A percentile compares a stretch with the other conserved stretches of the same genome.
Evolutionary conservation across 2,113 vertebrate species (phyloP).

Genomic region (Cricetomys ansorgei): DNA sequence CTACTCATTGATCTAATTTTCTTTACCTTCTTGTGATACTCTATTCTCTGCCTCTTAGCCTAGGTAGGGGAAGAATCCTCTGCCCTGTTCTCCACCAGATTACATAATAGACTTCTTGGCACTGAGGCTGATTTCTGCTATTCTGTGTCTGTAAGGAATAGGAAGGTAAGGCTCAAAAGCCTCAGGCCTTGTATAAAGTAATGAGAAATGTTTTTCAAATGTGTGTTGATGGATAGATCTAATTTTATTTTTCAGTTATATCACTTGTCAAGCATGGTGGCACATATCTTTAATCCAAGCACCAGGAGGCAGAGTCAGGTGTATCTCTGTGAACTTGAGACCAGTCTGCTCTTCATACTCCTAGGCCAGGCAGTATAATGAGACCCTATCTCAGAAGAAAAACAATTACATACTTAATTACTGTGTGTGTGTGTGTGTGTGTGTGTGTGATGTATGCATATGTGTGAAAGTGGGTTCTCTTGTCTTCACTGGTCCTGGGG

Average conservation of each 20-base stretch:
- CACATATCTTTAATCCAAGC: background rate
- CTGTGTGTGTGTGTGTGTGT: background rate
- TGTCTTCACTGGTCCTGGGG: background rate
- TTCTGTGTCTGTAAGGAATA: background rate
- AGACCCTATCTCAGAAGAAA: background rate
- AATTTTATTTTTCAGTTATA: background rate
- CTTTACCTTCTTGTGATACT: background rate
- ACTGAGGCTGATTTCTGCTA: background rate
- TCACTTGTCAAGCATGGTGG: background rate
- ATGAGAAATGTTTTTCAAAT: constrained; percentile 25
- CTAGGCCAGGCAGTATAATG: background rate
- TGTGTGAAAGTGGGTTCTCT: background rate
- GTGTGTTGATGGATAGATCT: background rate
- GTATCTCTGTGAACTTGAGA: background rate
- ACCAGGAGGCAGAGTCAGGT: background rate
- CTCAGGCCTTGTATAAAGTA: background rate
- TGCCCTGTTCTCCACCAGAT: background rate
- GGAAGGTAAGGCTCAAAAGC: background rate
- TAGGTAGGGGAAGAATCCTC: background rate
- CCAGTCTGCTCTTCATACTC: background rate
- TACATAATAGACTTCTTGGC: background rate
- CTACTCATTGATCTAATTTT: background rate
- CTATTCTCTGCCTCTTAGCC: background rate
- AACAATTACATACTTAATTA: background rate
- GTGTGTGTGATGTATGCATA: background rate